These are phyloP conservation scores for Elephantulus edwardii DNA, from an alignment of 2,113 vertebrate genomes.

Conservation along the genomic window DNA sequence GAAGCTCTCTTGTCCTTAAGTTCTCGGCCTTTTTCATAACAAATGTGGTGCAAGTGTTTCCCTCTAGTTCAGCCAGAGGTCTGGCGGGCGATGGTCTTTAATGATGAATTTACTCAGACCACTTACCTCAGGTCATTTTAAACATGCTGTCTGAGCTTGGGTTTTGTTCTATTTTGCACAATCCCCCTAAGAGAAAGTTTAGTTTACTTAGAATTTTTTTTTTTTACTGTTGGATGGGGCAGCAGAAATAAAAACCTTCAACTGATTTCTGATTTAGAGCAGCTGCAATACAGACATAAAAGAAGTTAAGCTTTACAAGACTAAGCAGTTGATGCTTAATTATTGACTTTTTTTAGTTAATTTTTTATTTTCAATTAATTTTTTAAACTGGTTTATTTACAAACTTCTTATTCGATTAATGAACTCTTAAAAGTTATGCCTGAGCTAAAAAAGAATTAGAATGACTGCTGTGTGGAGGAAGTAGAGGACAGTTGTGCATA, in stretches of 20 bases:
- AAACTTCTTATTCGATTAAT: too few species aligned
- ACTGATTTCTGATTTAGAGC: too few species aligned
- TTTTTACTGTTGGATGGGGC: background rate
- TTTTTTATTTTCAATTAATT: too few species aligned
- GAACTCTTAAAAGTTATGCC: background rate
- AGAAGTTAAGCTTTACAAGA: background rate
- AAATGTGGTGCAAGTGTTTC: background rate
- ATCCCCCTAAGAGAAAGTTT: background rate
- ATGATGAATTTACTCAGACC: background rate
- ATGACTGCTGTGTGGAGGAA: background rate
- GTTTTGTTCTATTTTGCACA: background rate
- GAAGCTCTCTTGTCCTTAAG: background rate
- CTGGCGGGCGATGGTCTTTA: background rate
- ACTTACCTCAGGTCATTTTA: background rate
- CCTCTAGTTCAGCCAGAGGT: background rate
- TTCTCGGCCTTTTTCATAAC: background rate
- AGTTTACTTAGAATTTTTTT: background rate
- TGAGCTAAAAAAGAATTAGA: background rate
- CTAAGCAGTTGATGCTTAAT: background rate
- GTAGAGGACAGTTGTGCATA: background rate
- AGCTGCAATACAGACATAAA: background rate
- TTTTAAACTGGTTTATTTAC: too few species aligned
- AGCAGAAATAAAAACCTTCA: too few species aligned
- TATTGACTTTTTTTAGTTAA: too few species aligned
- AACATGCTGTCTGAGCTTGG: background rate